phyloP scores from a whole-genome alignment of 1,140 invertebrate genomes.

The Drosophila ananassae region DNA sequence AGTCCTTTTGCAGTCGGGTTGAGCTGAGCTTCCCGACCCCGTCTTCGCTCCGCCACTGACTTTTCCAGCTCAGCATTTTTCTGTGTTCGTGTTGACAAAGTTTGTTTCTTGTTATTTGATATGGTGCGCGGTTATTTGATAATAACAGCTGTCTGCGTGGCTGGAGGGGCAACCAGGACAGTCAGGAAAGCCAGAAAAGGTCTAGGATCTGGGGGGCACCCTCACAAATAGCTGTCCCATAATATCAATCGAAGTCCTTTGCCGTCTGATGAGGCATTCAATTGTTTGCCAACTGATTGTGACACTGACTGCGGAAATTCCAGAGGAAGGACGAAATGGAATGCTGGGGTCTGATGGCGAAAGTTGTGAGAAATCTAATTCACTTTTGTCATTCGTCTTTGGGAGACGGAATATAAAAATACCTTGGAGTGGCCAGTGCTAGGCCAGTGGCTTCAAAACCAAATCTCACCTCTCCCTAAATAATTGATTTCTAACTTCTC shows the following conservation, averaged over 20 bases:
- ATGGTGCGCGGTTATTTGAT: slow-evolving; percentile 75
- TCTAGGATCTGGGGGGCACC: neutral
- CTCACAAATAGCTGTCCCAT: slow-evolving; percentile 36
- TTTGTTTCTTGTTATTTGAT: slow-evolving; percentile 75
- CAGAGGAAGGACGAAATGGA: slow-evolving; percentile 25
- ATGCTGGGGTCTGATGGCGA: slow-evolving; percentile 3
- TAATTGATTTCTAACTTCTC: neutral
- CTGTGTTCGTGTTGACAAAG: slow-evolving; percentile 58
- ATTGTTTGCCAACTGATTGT: slow-evolving; percentile 71
- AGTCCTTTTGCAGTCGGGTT: slow-evolving; percentile 63
- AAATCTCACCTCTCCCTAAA: slow-evolving; percentile 1
- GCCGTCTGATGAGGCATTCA: slow-evolving; percentile 66
- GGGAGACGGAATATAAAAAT: slow-evolving; percentile 10
- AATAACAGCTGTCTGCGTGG: slow-evolving; percentile 67
- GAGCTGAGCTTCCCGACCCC: slow-evolving; percentile 9
- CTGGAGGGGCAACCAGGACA: too few species aligned
- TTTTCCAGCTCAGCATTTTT: slow-evolving; percentile 52
- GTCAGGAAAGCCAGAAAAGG: neutral
- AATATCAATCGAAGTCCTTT: slow-evolving; percentile 59
- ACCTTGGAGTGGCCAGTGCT: neutral
- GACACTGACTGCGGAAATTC: slow-evolving; percentile 32
- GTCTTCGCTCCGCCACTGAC: neutral
- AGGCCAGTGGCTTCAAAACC: neutral
- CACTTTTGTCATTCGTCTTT: slow-evolving; percentile 8
- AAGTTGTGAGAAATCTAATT: slow-evolving; percentile 25